Conservation (phyloP, 1,140 invertebrate genomes). For the Oryzaephilus surinamensis region DNA sequence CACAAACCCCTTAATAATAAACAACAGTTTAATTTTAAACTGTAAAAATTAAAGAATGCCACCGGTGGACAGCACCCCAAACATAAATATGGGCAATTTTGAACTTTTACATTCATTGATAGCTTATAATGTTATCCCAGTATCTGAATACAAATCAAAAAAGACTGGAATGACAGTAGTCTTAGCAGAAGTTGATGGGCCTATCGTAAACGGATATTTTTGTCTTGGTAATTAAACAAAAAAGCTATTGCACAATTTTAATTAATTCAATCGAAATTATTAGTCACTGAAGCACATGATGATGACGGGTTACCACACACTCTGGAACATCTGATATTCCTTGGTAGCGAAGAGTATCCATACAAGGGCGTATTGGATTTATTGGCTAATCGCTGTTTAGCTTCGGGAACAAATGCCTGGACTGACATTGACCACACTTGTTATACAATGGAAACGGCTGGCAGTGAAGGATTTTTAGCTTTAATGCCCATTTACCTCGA, state of each 20-base stretch:
- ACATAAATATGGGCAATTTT: slow-evolving; percentile 40
- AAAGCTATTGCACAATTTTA: not conserved
- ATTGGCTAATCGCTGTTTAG: slow-evolving; percentile 77
- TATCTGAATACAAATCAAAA: slow-evolving; percentile 71
- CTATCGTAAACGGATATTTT: slow-evolving; percentile 77
- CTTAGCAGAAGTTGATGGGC: slow-evolving; percentile 75
- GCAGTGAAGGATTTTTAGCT: slow-evolving; percentile 77
- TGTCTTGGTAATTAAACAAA: slow-evolving; percentile 56
- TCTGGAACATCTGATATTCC: slow-evolving; percentile 83
- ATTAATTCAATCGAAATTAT: slow-evolving; percentile 6
- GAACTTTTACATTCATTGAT: slow-evolving; percentile 51
- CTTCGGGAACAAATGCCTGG: slow-evolving; percentile 84
- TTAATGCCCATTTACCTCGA: slow-evolving; percentile 83
- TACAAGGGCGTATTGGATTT: slow-evolving; percentile 84
- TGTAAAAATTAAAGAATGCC: no score
- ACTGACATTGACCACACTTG: slow-evolving; percentile 77
- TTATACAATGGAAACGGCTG: slow-evolving; percentile 81
- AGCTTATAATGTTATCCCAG: slow-evolving; percentile 59
- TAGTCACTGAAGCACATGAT: slow-evolving; percentile 82
- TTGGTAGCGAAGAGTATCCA: slow-evolving; percentile 83
- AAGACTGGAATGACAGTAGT: slow-evolving; percentile 69
- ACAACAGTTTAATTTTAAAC: no score
- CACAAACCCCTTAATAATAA: no score
- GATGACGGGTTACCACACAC: slow-evolving; percentile 90
- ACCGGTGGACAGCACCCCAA: slow-evolving; percentile 42